Evolutionary conservation across 2,113 vertebrate species (phyloP), one percentile per base, ranked within the genome.

Genomic region (Podarcis muralis): DNA sequence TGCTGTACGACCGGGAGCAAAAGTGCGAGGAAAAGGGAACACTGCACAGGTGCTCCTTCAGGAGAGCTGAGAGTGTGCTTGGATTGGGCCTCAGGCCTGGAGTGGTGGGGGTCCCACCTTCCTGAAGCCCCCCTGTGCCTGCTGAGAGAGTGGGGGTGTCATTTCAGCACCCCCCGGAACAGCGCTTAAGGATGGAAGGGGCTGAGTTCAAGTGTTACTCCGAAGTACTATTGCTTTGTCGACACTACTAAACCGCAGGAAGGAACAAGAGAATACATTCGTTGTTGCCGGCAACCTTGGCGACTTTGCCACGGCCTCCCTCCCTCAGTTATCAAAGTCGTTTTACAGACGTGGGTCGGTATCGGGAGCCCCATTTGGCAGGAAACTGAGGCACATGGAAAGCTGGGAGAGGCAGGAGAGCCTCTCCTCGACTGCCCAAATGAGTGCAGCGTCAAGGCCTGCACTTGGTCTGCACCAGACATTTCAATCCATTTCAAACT

Each of bases 271-370:
- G 57, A 40, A 2, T 16, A 81, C 78, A 43, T 62, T 40, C 53
- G 8, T 30, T 9, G 27, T 20, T 9, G 13, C 71, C 15, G n/a
- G 71, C n/a, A 62, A 20, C 30, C 53, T 30, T 16, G 48, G 48
- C 12, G 32, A 48, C 43, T n/a, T 71, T 35, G 22, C 40, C 43
- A 30, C 12, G 1, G 25, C 18, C n/a, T 37, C 22, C 85, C n/a
- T 57, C 48, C 48, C 11, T 53, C 48, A 12, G 76, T 57, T 32
- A 62, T 48, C 53, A 2, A 84, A 81, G 76, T 15, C 23, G 30
- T 18, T 75, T 62, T 89, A 48, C 83, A 81, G 77, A 85, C 88
- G 62, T n/a, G 79, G 83, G 69, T 85, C 68, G 15, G 83, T 74
- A 27, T 25, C 30, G 30, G 23, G 37, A n/a, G 53, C 48, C 66